Conservation (phyloP, 2,888 invertebrate genomes). For the Eupithecia pulchellata region DNA sequence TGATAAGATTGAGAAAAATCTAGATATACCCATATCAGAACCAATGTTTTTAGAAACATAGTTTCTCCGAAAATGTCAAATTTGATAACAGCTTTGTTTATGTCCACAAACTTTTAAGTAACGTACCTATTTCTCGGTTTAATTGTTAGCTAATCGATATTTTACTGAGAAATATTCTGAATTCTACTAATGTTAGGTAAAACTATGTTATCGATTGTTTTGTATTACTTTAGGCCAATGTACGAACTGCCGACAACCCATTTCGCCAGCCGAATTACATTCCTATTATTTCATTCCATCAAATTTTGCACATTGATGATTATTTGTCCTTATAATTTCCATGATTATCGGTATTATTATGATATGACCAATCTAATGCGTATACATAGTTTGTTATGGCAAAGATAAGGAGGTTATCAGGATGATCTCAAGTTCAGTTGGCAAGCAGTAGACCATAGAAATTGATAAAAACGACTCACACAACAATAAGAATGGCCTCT, state of each 20-base stretch:
- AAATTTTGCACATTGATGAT: background rate
- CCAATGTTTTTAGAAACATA: background rate
- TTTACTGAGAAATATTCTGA: background rate
- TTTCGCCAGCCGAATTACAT: background rate
- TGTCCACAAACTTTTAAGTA: background rate
- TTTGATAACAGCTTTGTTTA: too few relatives aligned
- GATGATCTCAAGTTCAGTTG: constrained; percentile 32
- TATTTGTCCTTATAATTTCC: background rate
- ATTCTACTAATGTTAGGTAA: background rate
- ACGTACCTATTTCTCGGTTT: background rate
- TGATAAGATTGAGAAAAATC: background rate
- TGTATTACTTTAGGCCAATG: background rate
- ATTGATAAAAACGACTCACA: constrained; percentile 50
- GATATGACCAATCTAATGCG: constrained; percentile 28
- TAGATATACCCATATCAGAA: background rate
- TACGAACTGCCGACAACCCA: too few relatives aligned
- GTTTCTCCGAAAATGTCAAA: too few relatives aligned
- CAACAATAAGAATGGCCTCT: constrained; percentile 62
- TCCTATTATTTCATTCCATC: background rate
- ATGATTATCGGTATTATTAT: constrained; percentile 6
- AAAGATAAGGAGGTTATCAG: constrained; percentile 40
- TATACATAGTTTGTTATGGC: constrained; percentile 5
- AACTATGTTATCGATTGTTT: constrained; percentile 2
- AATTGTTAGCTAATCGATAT: background rate
- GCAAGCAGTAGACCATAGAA: constrained; percentile 36